Conservation (phyloP, 1,140 invertebrate species). For the Campoletis sonorensis region DNA sequence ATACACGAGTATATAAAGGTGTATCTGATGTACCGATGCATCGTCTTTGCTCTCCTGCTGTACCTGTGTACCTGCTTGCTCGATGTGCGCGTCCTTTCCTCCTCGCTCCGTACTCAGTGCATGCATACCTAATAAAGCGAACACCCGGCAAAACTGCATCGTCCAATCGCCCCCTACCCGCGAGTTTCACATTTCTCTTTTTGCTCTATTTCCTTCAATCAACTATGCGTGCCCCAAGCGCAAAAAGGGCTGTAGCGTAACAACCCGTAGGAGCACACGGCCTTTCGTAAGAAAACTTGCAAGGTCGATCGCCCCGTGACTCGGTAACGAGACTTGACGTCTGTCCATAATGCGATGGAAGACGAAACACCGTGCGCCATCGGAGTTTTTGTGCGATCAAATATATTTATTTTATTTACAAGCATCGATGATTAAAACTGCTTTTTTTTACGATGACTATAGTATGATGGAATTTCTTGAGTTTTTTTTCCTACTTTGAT, state of each 20-base stretch:
- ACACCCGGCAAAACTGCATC: slow-evolving; percentile 48
- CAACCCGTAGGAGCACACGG: slow-evolving; percentile 46
- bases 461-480: too few species aligned
- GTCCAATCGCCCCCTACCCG: slow-evolving; percentile 41
- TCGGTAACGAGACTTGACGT: slow-evolving; percentile 50
- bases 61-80: slow-evolving; percentile 34
- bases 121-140: slow-evolving; percentile 74
- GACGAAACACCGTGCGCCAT: neutral
- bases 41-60: neutral
- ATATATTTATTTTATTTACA: slow-evolving; percentile 24
- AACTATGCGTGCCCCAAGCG: slow-evolving; percentile 39
- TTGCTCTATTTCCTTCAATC: slow-evolving; percentile 50
- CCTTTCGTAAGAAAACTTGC: slow-evolving; percentile 50
- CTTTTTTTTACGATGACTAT: neutral
- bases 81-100: slow-evolving; percentile 45
- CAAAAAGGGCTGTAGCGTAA: slow-evolving; percentile 37
- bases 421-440: slow-evolving; percentile 35
- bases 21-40: slow-evolving; percentile 17
- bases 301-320: slow-evolving; percentile 55
- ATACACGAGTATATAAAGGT: slow-evolving; percentile 26
- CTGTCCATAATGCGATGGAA: slow-evolving; percentile 18
- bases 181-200: slow-evolving; percentile 54
- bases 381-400: slow-evolving; percentile 45
- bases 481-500: neutral
- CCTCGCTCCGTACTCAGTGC: slow-evolving; percentile 50